Evolutionary conservation across 2,888 invertebrate species (phyloP).

Genomic region (Spisula subtruncata): DNA sequence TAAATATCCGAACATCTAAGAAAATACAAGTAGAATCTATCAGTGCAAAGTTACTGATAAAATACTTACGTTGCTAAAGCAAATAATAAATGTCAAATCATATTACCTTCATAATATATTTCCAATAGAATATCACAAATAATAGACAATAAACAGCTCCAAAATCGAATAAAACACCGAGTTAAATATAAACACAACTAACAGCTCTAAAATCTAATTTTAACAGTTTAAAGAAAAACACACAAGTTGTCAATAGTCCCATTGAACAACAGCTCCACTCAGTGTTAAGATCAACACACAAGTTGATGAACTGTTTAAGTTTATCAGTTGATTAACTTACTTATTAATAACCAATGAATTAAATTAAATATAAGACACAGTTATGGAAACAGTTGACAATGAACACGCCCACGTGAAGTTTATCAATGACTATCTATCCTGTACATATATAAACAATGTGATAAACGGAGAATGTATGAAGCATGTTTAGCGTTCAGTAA

Average conservation of each 20-base stretch:
- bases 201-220: too few relatives aligned
- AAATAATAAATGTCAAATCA: neutral
- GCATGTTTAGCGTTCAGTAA: too few relatives aligned
- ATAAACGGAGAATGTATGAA: neutral
- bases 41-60: too few relatives aligned
- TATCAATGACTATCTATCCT: neutral
- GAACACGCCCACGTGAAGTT: neutral
- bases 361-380: neutral
- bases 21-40: too few relatives aligned
- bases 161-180: neutral
- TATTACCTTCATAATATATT: neutral
- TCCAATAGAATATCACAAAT: neutral
- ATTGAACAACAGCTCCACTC: too few relatives aligned
- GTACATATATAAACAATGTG: too few relatives aligned
- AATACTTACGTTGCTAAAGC: neutral
- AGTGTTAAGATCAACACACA: too few relatives aligned
- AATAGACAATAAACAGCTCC: neutral
- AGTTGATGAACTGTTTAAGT: too few relatives aligned
- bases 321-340: neutral
- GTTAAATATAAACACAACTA: neutral
- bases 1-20: too few relatives aligned
- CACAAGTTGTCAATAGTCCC: neutral
- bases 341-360: slow-evolving; percentile 4
- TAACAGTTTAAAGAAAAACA: neutral
- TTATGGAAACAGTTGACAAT: neutral